Percentiles rank a stretch among this genome's conserved stretches.
Conservation (phyloP, 2,888 invertebrate genomes). For the Aromia moschata region DNA sequence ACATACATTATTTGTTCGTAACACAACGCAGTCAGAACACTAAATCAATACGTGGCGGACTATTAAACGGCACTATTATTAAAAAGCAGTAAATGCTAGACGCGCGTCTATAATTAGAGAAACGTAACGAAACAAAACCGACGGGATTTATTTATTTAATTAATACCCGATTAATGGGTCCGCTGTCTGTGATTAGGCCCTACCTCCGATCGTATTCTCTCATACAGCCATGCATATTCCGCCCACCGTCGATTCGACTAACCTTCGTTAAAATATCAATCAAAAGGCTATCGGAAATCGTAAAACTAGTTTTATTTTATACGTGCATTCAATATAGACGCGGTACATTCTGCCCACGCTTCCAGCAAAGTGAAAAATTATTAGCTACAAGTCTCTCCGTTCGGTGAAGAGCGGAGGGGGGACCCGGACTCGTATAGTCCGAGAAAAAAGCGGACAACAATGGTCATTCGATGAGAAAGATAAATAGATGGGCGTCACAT, state of each 20-base stretch:
- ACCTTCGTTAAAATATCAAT: constrained; percentile 32
- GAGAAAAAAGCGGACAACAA: constrained; percentile 7
- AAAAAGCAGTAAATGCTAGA: not conserved
- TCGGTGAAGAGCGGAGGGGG: too few relatives aligned
- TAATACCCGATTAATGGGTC: constrained; percentile 35
- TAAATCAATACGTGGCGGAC: too few relatives aligned
- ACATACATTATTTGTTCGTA: too few relatives aligned
- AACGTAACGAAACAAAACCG: constrained; percentile 26
- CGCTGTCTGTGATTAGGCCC: constrained; percentile 29
- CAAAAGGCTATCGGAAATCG: constrained; percentile 36
- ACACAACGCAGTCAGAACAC: too few relatives aligned
- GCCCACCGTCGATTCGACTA: constrained; percentile 23
- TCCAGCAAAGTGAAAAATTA: constrained; percentile 23
- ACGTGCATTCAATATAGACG: constrained; percentile 33
- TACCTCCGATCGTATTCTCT: constrained; percentile 5
- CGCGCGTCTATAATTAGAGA: constrained; percentile 23
- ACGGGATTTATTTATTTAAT: constrained; percentile 36
- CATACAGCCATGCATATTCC: constrained; percentile 21
- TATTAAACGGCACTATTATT: too few relatives aligned
- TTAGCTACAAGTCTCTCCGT: constrained; percentile 19
- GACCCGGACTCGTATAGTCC: constrained; percentile 25
- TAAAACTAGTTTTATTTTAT: constrained; percentile 36
- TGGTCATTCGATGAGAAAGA: constrained; percentile 6
- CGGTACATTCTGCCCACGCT: constrained; percentile 28
- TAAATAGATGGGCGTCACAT: not conserved